Evolutionary conservation across 2,113 vertebrate genomes (phyloP), one percentile per base, ranked within the genome.

Genomic region (Phocoena phocoena): DNA sequence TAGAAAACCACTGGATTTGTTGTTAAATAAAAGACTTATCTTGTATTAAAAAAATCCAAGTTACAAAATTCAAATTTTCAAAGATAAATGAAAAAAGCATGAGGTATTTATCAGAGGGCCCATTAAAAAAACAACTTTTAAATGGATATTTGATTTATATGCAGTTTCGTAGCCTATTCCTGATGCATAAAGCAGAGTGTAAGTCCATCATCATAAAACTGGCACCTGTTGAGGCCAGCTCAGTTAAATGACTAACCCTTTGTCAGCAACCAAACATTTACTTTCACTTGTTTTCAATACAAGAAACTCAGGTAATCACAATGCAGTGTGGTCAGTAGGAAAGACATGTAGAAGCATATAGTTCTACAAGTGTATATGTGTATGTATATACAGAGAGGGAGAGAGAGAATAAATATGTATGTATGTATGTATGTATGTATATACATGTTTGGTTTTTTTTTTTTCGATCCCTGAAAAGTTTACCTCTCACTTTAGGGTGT

Each of bases 401-500:
- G 71, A 74, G 63, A 31, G 71, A 9, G 70, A 23, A 25, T 23
- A 14, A 47, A 47, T 76, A 10, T 31, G 1, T 31, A 26, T 47
- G 73, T 74, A 47, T 12, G 47, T 44, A 41, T 41, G 44, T 47
- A 41, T 76, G 28, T 33, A 6, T 33, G 13, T 28, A 62, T 62
- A 26, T 62, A 62, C 25, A 62, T 62, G 9, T 41, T 60, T 25
- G 6, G 3, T 6, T 55, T 1, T 55, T 21, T 12, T 47, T 21
- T 58, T 58, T 21, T 26, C 21, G 65, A 12, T 83, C 17, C 91
- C 96, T 77, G 71, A n/a, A 97, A 88, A 71, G 14, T 98, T 98
- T 98, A 58, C 33, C 81, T 12, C 85, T 79, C 88, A 96, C 47
- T 92, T 90, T 90, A 50, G 5, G 33, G 8, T 70, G 14, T 83